phyloP scores from a whole-genome alignment of 2,888 invertebrate genomes.

The Synergus umbraculus region DNA sequence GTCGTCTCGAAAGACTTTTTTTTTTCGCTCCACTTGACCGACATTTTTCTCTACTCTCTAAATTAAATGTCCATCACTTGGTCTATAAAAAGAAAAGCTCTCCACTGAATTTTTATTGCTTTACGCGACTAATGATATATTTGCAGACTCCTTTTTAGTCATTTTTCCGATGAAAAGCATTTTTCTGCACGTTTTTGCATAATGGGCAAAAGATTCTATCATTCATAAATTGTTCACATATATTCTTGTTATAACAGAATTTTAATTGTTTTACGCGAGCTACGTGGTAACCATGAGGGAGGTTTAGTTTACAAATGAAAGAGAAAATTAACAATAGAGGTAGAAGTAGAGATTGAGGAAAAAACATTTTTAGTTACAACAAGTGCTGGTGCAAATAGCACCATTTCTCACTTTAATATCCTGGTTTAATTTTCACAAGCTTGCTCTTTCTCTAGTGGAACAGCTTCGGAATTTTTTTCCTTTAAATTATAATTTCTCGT shows the following conservation, averaged over 20 bases:
- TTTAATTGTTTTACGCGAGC: background rate
- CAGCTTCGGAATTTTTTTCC: background rate
- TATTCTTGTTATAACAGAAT: background rate
- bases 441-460: background rate
- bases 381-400: background rate
- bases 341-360: background rate
- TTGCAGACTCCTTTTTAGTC: background rate
- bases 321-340: background rate
- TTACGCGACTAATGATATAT: background rate
- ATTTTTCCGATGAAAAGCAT: background rate
- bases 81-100: slow-evolving; percentile 19
- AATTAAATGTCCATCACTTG: slow-evolving; percentile 33
- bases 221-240: background rate
- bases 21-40: slow-evolving; percentile 23
- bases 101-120: slow-evolving; percentile 41
- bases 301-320: too few species aligned
- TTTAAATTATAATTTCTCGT: background rate
- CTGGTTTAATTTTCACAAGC: background rate
- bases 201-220: background rate
- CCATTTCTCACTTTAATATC: background rate
- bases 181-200: background rate
- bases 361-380: background rate
- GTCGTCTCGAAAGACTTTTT: background rate
- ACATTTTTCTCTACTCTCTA: slow-evolving; percentile 23
- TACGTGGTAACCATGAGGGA: background rate